Conservation (phyloP, 1,140 invertebrate genomes). For the Leptoteleia sp. region DNA sequence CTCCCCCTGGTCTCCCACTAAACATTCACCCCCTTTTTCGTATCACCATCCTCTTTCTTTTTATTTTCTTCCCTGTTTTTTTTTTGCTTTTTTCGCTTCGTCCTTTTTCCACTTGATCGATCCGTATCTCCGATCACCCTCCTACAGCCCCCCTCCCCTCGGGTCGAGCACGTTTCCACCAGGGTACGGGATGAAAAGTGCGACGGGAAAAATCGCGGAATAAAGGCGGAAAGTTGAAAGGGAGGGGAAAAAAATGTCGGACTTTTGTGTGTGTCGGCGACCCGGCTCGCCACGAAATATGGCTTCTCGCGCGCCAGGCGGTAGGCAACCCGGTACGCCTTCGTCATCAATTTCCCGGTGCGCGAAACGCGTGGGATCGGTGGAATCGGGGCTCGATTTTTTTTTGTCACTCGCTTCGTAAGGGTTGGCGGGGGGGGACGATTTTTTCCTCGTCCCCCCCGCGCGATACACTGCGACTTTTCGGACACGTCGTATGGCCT, state of each 20-base stretch:
- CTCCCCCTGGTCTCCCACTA: too few relatives aligned
- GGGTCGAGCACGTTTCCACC: too few relatives aligned
- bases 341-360: conserved; percentile 28
- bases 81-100: too few relatives aligned
- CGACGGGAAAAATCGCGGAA: neutral
- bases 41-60: neutral
- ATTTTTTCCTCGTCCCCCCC: neutral
- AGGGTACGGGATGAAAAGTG: too few relatives aligned
- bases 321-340: conserved; percentile 9
- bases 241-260: neutral
- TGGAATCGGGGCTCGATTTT: too few relatives aligned
- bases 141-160: too few relatives aligned
- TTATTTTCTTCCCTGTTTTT: too few relatives aligned
- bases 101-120: too few relatives aligned
- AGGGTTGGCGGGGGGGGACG: neutral
- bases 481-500: conserved; percentile 30
- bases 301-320: conserved; percentile 16
- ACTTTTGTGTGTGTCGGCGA: conserved; percentile 5
- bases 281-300: conserved; percentile 27
- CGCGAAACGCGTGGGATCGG: neutral
- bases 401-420: too few relatives aligned
- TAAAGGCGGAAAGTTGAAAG: too few relatives aligned
- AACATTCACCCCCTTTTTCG: too few relatives aligned
- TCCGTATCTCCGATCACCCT: too few relatives aligned
- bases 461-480: neutral